Evolutionary conservation across 2,888 invertebrate genomes (phyloP).

Genomic region (Dichetophora obliterata): DNA sequence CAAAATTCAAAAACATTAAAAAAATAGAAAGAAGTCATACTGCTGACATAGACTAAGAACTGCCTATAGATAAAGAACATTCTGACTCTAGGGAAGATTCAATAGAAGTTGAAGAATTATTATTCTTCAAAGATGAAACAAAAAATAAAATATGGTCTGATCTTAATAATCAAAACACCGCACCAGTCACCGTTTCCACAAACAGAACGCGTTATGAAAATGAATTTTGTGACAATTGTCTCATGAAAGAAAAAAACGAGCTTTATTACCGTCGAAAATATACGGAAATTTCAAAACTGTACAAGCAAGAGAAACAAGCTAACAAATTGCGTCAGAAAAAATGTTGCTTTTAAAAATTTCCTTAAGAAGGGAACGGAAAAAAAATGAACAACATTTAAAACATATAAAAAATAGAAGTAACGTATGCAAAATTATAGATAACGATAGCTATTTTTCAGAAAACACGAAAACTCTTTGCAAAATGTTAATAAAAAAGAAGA

Average conservation of each 20-base stretch:
- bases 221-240: constrained; percentile 25
- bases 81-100: not conserved
- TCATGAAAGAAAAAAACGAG: constrained; percentile 29
- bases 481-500: not conserved
- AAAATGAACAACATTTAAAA: not conserved
- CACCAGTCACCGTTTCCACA: not conserved
- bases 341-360: not conserved
- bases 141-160: not conserved
- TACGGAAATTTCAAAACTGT: constrained; percentile 2
- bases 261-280: constrained; percentile 27
- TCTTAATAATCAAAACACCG: not conserved
- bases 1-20: not conserved
- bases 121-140: not conserved
- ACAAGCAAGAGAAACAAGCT: constrained; percentile 15
- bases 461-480: constrained; percentile 8
- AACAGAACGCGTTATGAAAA: not conserved
- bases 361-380: constrained; percentile 19
- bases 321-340: constrained; percentile 19
- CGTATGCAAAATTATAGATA: constrained; percentile 7
- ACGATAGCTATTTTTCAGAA: not conserved
- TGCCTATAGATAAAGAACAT: too few relatives aligned
- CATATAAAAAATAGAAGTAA: not conserved
- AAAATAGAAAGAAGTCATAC: not conserved
- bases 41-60: not conserved
- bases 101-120: not conserved